A percentile compares a stretch with the other conserved stretches of the same genome.
Evolutionary conservation across 2,113 vertebrate genomes (phyloP).

Genomic region (Chinchilla lanigera): DNA sequence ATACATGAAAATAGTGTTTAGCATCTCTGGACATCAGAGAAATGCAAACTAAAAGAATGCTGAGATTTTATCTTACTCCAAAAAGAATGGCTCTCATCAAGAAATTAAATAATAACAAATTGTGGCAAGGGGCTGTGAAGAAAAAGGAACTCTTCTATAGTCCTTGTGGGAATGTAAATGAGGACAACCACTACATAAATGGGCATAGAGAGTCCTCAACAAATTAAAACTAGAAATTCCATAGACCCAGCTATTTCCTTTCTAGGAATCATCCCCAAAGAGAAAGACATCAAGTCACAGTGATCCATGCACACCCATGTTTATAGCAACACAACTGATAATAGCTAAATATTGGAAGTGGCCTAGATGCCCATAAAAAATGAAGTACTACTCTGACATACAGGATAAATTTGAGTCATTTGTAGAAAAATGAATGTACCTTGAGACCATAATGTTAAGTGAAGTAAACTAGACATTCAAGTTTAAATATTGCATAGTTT

Average conservation of each 20-base stretch:
- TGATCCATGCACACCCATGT: not conserved
- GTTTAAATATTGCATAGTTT: too few species aligned
- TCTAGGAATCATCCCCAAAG: not conserved
- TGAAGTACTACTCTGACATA: not conserved
- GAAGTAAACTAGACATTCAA: not conserved
- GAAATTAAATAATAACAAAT: not conserved
- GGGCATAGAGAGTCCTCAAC: not conserved
- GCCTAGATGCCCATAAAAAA: not conserved
- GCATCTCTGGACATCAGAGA: not conserved
- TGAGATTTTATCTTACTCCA: not conserved
- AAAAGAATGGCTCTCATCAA: not conserved
- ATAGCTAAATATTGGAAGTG: not conserved
- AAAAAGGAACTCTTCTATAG: not conserved
- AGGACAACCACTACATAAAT: not conserved
- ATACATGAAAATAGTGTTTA: not conserved
- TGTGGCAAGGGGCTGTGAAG: not conserved
- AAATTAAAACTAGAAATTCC: not conserved
- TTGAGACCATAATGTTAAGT: not conserved
- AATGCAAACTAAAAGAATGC: not conserved
- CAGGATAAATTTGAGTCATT: not conserved
- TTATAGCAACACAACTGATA: not conserved
- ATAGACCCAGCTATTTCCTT: not conserved
- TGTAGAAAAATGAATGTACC: not conserved
- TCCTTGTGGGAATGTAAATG: not conserved
- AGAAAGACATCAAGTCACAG: not conserved